phyloP scores from a whole-genome alignment of 2,888 invertebrate genomes.

The Onchidella celtica region DNA sequence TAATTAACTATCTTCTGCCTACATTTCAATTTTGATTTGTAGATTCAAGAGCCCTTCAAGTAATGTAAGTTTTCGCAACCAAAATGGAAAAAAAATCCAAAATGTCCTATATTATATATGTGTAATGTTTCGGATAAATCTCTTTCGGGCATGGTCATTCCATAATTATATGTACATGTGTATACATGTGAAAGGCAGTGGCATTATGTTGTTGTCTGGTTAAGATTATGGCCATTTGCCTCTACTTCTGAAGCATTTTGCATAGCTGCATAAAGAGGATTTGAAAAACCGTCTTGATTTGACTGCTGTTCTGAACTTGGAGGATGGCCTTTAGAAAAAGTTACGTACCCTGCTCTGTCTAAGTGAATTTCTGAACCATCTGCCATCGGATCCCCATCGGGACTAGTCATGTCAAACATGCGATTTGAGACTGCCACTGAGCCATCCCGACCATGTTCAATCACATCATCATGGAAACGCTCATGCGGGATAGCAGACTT shows the following conservation, averaged over 20 bases:
- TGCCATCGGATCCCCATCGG: slow-evolving; percentile 51
- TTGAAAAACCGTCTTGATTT: slow-evolving; percentile 63
- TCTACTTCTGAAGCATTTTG: background rate
- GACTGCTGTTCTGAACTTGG: slow-evolving; percentile 47
- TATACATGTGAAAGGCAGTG: too few species aligned
- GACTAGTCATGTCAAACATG: slow-evolving; percentile 63
- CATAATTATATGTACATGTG: too few species aligned
- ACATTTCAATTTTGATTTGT: too few species aligned
- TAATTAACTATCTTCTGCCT: too few species aligned
- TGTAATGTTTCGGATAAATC: too few species aligned
- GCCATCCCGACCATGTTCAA: slow-evolving; percentile 63
- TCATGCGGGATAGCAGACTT: slow-evolving; percentile 61
- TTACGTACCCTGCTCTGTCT: slow-evolving; percentile 62
- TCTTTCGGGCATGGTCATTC: too few species aligned
- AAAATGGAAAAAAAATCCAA: too few species aligned
- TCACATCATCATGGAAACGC: slow-evolving; percentile 67
- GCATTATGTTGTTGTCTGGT: background rate
- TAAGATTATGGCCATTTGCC: too few species aligned
- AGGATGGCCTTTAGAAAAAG: slow-evolving; percentile 57
- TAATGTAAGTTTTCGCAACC: too few species aligned
- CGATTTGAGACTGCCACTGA: slow-evolving; percentile 66
- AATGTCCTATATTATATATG: too few species aligned
- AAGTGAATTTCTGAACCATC: slow-evolving; percentile 57
- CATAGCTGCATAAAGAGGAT: slow-evolving; percentile 66
- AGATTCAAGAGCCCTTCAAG: too few species aligned